These are phyloP conservation scores for Edolisoma coerulescens DNA, from an alignment of 2,113 vertebrate genomes.

Conservation along the genomic window DNA sequence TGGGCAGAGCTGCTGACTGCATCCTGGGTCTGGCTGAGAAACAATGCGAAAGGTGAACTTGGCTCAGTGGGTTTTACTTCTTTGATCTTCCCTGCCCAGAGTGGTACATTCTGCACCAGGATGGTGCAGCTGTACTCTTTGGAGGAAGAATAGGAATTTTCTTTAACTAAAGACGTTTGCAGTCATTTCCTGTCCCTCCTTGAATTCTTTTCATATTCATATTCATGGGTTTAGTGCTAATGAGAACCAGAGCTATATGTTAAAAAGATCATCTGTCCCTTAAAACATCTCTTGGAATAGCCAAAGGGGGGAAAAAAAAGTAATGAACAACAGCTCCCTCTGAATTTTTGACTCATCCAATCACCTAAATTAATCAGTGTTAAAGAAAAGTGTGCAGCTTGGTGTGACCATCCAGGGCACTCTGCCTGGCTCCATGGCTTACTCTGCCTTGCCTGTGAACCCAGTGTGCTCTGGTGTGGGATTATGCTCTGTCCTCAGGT, in stretches of 20 bases:
- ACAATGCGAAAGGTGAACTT: not conserved
- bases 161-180: not conserved
- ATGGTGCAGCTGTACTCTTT: not conserved
- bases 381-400: not conserved
- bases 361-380: not conserved
- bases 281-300: not conserved
- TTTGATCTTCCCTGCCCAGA: not conserved
- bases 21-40: not conserved
- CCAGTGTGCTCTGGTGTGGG: not conserved
- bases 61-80: not conserved
- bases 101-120: not conserved
- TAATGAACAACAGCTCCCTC: not conserved
- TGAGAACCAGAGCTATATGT: not conserved
- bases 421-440: not conserved
- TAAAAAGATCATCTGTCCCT: not conserved
- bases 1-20: not conserved
- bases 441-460: not conserved
- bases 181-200: not conserved
- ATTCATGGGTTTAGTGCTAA: constrained; percentile 9
- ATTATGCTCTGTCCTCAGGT: not conserved
- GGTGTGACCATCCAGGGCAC: not conserved
- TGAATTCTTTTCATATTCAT: not conserved
- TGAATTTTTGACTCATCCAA: not conserved
- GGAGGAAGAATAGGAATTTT: not conserved
- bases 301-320: not conserved